Base-by-base conservation (phyloP, 2,888 invertebrate genomes). In the Eristalinus aeneus region DNA sequence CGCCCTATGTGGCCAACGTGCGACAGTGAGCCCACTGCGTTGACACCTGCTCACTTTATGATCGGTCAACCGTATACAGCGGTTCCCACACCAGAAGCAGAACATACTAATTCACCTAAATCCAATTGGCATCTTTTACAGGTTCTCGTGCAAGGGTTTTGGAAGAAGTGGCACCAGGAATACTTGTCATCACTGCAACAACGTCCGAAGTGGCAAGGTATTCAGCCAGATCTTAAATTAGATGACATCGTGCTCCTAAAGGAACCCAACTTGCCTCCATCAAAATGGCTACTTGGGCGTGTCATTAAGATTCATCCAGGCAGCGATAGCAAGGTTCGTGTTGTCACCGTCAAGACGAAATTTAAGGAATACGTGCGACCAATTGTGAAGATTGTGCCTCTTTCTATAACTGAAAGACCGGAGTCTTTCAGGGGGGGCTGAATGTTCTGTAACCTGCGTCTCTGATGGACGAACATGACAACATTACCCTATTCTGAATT, bases 141-240 rank as follows among this genome's bases (percentile, higher is more conserved):
- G 34, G 31, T 11, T 10, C 75, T 81, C 72, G 56, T 53, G 23
- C 80, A 87, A 65, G 73, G 64, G 11, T 88, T 88, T 20, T 88
- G 87, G 88, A 77, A 80, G 20, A 32, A 73, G n/a, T 88, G 85
- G 79, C 61, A 39, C n/a, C 12, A 16, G 2, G 79, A 79, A 32
- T 73, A 73, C 16, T 12, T 79, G 2, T 39, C 34, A 11, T 20
- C 22, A 6, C 61, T 73, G 2, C 79, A 79, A 34, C 58, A 65
- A 11, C 60, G 72, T n/a, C 60, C 58, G 1, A 79, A 79, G 65
- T 79, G 73, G 73, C 22, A 56, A 34, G 8, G 9, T 32, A 2
- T n/a, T 2, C 10, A 65, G 32, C 16, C 23, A 36, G 46, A 73
- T 36, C 1, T 72, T 5, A 54, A 65, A 36, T 20, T 56, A 8